Base-by-base conservation (phyloP, 2,888 invertebrate species). In the Gerris lacustris region DNA sequence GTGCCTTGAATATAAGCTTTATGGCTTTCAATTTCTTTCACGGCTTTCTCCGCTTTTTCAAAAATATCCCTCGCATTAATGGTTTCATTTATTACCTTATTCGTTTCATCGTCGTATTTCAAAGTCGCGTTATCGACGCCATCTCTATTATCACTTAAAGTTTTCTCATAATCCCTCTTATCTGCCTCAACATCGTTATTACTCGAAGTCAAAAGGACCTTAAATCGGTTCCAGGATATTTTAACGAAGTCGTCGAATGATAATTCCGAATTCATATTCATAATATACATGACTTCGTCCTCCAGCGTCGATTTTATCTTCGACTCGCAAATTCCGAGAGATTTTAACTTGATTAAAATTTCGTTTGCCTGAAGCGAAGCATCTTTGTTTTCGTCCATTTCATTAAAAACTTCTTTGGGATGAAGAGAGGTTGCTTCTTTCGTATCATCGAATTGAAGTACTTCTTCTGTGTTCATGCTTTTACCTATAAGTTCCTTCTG, bases 61-160 rank as follows among this genome's bases (percentile, higher is more conserved):
- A 85, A 89, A 70, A 89, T 88, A 67, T 85, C 85, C 43, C 97
- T 86, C 0, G 95, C 95, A 75, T 86, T 86, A 70, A 88, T 89
- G 0, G 98, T 96, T 77, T 86, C 87, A 15, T 55, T 55, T 11
- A 55, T 55, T 55, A 55, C 15, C 15, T 11, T 11, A 11, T 55
- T 55, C 11, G 15, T 55, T 55, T 55, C 55, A 15, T 55, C 55
- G 31, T 31, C 31, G 4, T 31, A 31, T 31, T 31, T 31, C 2
- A 31, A 31, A 31, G 31, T 31, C 31, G 31, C 31, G 31, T 31
- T 31, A 31, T 31, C 31, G 31, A 31, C 31, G 31, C 31, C 31
- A 31, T 31, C 31, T 31, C 31, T 31, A 55, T 55, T 55, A 11
- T 11, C 9, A 55, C 55, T 55, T 5, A 55, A 2, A 15, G 2